Base-by-base conservation (phyloP, 2,113 vertebrate species). In the Theropithecus gelada region DNA sequence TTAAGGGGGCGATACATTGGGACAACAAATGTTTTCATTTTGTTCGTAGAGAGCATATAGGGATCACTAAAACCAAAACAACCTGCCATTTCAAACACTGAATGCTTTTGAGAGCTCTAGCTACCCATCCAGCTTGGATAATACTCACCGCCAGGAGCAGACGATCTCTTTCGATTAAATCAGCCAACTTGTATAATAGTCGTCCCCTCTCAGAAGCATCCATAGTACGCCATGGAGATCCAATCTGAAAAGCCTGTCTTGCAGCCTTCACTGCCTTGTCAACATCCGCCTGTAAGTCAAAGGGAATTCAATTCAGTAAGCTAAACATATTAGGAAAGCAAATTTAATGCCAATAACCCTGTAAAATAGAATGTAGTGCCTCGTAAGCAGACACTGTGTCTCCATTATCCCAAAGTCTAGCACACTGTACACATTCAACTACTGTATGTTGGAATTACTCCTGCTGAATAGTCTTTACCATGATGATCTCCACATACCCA, bases 141-240 rank as follows among this genome's bases (percentile, higher is more conserved):
- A 70, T 98, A 99, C 99, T 99, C 97, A 99, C 99, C 17, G 99
- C 99, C 80, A 99, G 97, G 64, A 99, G 96, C 70, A 99, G 98
- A 0, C 96, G 98, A 86, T 99, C 99, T 96, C 99, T 98, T 97
- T 99, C 99, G 18, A 99, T 97, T 93, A 99, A 98, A 97, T 99
- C 99, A 43, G 99, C 99, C 16, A 99, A 97, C 92, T 98, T 99
- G 93, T 98, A 98, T 30, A 99, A 82, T 1, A 99, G 98, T 27
- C 97, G 97, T 35, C 99, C 99, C 88, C 99, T 96, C 90, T 99
- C 98, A 0, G 99, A 99, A 97, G 99, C 99, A 93, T 99, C 99
- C 99, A 99, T 99, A 8, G 98, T 99, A 35, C 99, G 98, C 99
- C 99, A 99, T 52, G 98, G 96, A 27, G 99, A 99, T 8, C 99